A percentile compares a stretch with the other conserved stretches of the same genome.
Conservation (phyloP, 2,888 invertebrate species). For the Thysanoteuthis rhombus region DNA sequence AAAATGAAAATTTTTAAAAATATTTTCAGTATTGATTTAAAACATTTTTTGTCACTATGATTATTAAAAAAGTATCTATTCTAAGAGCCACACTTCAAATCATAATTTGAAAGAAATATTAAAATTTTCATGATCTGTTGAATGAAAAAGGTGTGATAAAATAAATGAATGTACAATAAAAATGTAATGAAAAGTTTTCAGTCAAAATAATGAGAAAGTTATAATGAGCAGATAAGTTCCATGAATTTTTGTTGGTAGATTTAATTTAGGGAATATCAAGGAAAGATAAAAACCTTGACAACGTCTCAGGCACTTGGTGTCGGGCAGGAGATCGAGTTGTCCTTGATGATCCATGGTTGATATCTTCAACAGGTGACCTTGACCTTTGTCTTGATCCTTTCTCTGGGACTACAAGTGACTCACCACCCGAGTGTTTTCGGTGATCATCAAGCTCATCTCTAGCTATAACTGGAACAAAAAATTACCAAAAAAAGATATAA, state of each 20-base stretch:
- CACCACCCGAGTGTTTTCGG: slow-evolving; percentile 43
- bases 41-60: too few species aligned
- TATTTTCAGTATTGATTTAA: neutral
- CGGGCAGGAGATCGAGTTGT: slow-evolving; percentile 59
- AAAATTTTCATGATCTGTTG: too few species aligned
- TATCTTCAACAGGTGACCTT: slow-evolving; percentile 51
- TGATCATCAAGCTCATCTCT: slow-evolving; percentile 49
- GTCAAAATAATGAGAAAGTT: neutral
- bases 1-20: neutral
- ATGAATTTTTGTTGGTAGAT: neutral
- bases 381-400: slow-evolving; percentile 51
- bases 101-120: too few species aligned
- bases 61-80: too few species aligned
- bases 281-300: slow-evolving; percentile 81
- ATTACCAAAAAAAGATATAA: neutral
- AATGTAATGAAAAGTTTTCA: neutral
- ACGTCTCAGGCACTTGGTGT: slow-evolving; percentile 55
- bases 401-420: slow-evolving; percentile 46
- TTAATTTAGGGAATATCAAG: slow-evolving; percentile 68
- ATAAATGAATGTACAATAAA: neutral
- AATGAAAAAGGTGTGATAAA: too few species aligned
- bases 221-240: neutral
- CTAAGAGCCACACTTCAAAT: too few species aligned
- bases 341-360: slow-evolving; percentile 43
- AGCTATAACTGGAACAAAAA: slow-evolving; percentile 43